These are phyloP conservation scores for Perodicticus potto DNA, from an alignment of 2,797 vertebrate species.

Conservation along the genomic window DNA sequence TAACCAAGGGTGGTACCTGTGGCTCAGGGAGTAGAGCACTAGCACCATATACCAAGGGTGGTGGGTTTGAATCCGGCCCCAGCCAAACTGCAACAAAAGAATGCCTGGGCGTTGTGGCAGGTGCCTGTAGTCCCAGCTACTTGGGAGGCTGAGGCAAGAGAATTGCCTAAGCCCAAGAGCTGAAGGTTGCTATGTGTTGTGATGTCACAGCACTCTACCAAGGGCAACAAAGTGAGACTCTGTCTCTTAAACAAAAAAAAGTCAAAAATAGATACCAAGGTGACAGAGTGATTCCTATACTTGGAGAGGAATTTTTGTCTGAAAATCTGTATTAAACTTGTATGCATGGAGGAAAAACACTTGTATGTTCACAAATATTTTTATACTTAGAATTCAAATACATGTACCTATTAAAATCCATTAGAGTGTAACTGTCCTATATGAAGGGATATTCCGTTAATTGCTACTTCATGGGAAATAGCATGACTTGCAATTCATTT, in stretches of 20 bases:
- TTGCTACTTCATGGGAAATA: background rate
- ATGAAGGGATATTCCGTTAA: background rate
- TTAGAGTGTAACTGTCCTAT: background rate
- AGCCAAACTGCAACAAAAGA: too few relatives aligned
- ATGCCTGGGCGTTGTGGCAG: too few relatives aligned
- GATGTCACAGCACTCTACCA: too few relatives aligned
- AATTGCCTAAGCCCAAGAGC: too few relatives aligned
- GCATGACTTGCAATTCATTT: background rate
- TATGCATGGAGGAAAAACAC: background rate
- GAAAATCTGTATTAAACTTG: background rate
- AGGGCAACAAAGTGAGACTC: too few relatives aligned
- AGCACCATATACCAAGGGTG: too few relatives aligned
- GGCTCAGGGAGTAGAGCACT: too few relatives aligned
- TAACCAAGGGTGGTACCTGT: background rate
- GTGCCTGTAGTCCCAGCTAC: too few relatives aligned
- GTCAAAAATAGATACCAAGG: background rate
- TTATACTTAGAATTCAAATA: constrained; percentile 14
- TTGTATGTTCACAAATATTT: background rate
- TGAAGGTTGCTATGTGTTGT: too few relatives aligned
- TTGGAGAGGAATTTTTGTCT: background rate
- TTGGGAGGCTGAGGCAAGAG: too few relatives aligned
- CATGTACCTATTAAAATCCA: background rate
- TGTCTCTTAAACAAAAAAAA: too few relatives aligned
- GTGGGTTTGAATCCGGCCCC: too few relatives aligned
- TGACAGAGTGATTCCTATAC: background rate